Evolutionary conservation across 2,113 vertebrate species (phyloP).

Genomic region (Reinhardtius hippoglossoides): DNA sequence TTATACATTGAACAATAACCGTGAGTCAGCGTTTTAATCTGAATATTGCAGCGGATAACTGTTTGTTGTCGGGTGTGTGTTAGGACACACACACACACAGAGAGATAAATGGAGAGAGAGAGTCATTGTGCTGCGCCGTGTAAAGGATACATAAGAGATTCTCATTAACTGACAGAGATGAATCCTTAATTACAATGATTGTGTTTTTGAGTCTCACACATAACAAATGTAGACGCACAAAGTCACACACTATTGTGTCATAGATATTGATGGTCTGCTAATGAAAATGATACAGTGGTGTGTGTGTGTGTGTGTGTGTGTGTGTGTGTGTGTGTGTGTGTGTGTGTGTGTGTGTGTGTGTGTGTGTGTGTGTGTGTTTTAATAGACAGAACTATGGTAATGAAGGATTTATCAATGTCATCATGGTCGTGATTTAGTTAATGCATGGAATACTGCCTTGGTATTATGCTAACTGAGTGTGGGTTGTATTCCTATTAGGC

Average conservation of each 20-base stretch:
- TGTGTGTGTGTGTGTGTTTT: constrained; percentile 7
- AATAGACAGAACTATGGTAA: constrained; percentile 33
- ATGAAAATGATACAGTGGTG: constrained; percentile 9
- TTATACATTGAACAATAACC: background rate
- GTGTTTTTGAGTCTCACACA: constrained; percentile 1
- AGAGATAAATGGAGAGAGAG: background rate
- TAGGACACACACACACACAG: background rate
- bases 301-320: background rate
- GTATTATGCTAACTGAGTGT: constrained; percentile 39
- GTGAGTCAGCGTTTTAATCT: background rate
- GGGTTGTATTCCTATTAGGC: constrained; percentile 15
- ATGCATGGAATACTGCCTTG: constrained; percentile 1
- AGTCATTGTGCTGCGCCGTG: background rate
- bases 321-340: constrained; percentile 16
- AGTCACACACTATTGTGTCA: constrained; percentile 31
- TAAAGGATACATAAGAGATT: constrained; percentile 14
- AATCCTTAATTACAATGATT: constrained; percentile 32
- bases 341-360: constrained; percentile 2
- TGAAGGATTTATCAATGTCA: constrained; percentile 45
- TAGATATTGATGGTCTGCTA: constrained; percentile 37
- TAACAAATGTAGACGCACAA: background rate
- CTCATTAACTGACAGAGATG: constrained; percentile 30
- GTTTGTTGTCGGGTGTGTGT: background rate
- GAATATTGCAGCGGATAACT: background rate
- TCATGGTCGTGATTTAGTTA: constrained; percentile 15